Evolutionary conservation across 1,140 invertebrate species (phyloP).

Genomic region (Sycophaga agraensis): DNA sequence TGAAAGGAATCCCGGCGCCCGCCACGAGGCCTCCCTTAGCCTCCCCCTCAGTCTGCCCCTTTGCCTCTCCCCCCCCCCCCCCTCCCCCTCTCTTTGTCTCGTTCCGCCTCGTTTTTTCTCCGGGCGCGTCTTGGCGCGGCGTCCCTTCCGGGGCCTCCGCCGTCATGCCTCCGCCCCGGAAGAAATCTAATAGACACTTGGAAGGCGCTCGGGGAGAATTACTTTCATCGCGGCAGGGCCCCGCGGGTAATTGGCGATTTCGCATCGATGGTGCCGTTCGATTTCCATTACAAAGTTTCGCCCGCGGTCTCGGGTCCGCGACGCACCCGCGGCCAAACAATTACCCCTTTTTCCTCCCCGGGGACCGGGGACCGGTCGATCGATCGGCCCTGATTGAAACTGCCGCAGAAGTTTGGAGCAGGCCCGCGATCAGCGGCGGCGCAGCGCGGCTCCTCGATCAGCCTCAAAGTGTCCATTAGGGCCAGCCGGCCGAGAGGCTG

Average conservation of each 20-base stretch:
- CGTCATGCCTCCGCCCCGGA: neutral
- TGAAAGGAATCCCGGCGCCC: slow-evolving; percentile 16
- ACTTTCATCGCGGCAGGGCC: slow-evolving; percentile 3
- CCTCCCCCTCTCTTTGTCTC: neutral
- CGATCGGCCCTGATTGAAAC: too few relatives aligned
- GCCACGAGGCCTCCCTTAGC: neutral
- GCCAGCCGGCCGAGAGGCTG: too few relatives aligned
- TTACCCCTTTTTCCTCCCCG: too few relatives aligned
- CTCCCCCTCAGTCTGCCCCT: neutral
- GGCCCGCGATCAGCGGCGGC: too few relatives aligned
- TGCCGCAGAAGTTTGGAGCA: too few relatives aligned
- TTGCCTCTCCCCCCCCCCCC: slow-evolving; percentile 5
- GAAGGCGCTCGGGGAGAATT: slow-evolving; percentile 16
- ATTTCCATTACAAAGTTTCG: slow-evolving; percentile 16
- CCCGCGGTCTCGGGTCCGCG: too few relatives aligned
- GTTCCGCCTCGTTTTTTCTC: neutral
- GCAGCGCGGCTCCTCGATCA: too few relatives aligned
- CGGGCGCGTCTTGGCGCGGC: too few relatives aligned
- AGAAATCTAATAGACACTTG: slow-evolving; percentile 31
- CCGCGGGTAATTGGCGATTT: slow-evolving; percentile 22
- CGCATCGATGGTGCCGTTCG: slow-evolving; percentile 1
- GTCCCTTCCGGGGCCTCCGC: neutral
- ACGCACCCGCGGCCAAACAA: too few relatives aligned
- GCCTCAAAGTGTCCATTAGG: slow-evolving; percentile 17
- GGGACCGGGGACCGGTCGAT: too few relatives aligned